phyloP scores from a whole-genome alignment of 1,140 invertebrate genomes.

The Lordiphosa collinella region DNA sequence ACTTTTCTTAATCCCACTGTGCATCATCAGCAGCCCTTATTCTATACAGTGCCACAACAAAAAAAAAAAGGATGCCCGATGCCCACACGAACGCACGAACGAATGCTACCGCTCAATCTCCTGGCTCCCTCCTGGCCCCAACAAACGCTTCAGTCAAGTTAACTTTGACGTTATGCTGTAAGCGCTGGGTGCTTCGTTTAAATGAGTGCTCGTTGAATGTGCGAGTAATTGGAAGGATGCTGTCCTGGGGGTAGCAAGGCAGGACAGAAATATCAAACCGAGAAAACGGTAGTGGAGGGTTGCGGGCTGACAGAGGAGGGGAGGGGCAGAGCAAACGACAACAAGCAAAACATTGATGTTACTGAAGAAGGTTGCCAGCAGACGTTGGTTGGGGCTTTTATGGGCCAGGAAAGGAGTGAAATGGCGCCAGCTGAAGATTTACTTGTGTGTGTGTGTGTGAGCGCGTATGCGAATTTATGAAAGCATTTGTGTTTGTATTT shows the following conservation, averaged over 20 bases:
- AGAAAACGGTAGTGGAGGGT: neutral
- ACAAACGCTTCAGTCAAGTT: constrained; percentile 52
- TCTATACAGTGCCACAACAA: neutral
- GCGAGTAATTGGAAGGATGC: constrained; percentile 73
- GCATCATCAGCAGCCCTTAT: constrained; percentile 41
- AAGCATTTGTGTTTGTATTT: constrained; percentile 50
- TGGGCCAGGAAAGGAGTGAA: constrained; percentile 58
- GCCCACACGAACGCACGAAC: constrained; percentile 39
- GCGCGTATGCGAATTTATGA: constrained; percentile 54
- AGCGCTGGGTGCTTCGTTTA: constrained; percentile 74
- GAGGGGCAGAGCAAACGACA: constrained; percentile 67
- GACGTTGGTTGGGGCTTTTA: constrained; percentile 53
- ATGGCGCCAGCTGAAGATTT: constrained; percentile 71
- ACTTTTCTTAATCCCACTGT: constrained; percentile 31
- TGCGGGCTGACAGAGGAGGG: constrained; percentile 8
- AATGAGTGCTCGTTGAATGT: constrained; percentile 76
- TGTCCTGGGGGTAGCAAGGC: constrained; percentile 1
- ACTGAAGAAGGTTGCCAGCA: constrained; percentile 45
- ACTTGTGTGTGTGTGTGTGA: constrained; percentile 19
- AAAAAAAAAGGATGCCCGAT: constrained; percentile 54
- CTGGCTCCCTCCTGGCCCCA: constrained; percentile 11
- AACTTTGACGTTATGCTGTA: constrained; percentile 71
- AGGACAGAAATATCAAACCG: neutral
- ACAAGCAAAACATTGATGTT: constrained; percentile 66
- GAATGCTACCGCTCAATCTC: constrained; percentile 20